These are phyloP conservation scores for Aulostomus chinensis DNA, from an alignment of 2,797 vertebrate species.

Conservation along the genomic window DNA sequence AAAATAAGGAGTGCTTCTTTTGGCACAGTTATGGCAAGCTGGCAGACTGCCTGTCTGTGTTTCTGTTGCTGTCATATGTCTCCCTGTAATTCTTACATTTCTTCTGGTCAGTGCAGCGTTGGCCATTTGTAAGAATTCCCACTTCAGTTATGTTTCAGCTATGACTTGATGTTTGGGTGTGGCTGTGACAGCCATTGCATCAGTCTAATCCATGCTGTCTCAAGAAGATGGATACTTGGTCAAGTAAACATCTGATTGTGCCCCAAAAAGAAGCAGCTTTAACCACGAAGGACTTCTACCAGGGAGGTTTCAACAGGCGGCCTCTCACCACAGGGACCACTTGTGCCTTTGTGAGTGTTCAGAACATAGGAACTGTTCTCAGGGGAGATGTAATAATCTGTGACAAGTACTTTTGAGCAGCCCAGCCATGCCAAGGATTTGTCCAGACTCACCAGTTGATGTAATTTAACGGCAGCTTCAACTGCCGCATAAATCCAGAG, in stretches of 20 bases:
- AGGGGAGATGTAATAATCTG: too few species aligned
- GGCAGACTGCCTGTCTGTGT: background rate
- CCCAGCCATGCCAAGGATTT: too few species aligned
- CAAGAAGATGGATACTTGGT: conserved; percentile 17
- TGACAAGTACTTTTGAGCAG: too few species aligned
- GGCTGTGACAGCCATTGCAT: background rate
- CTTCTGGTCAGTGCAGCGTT: background rate
- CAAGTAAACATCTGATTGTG: conserved; percentile 6
- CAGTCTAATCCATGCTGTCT: background rate
- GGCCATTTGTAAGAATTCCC: background rate
- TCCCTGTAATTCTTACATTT: background rate
- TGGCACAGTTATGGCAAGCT: background rate
- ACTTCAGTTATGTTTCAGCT: background rate
- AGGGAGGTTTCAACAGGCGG: conserved; percentile 8
- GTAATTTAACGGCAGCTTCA: too few species aligned
- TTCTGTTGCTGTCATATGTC: background rate
- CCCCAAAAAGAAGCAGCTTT: conserved; percentile 1
- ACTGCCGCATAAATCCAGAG: too few species aligned
- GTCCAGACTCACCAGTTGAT: too few species aligned
- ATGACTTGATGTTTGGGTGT: conserved; percentile 6
- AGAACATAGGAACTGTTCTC: background rate
- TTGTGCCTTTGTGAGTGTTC: background rate
- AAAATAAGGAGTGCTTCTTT: background rate
- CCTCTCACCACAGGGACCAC: background rate
- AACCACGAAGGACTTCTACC: background rate